A percentile compares a stretch with the other conserved stretches of the same genome.
phyloP scores from a whole-genome alignment of 2,797 vertebrate genomes.

The Otus scops region DNA sequence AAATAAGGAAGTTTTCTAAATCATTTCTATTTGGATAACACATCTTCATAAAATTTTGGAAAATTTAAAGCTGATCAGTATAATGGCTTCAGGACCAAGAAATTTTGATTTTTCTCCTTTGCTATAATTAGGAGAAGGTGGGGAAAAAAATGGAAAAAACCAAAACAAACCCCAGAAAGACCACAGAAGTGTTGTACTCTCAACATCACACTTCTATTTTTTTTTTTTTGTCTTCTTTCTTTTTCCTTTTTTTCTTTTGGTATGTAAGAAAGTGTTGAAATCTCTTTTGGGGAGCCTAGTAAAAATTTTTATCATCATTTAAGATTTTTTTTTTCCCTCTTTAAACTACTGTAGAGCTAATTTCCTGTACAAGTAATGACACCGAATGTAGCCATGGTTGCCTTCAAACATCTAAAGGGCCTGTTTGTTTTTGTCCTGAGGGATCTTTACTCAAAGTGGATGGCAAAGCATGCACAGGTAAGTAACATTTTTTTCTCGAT shows the following conservation, averaged over 20 bases:
- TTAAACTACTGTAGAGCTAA: constrained; percentile 75
- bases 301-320: not conserved
- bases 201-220: not conserved
- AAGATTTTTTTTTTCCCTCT: not conserved
- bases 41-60: not conserved
- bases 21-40: not conserved
- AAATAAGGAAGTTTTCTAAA: not conserved
- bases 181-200: not conserved
- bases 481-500: not conserved
- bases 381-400: constrained; percentile 84
- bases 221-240: too few species aligned
- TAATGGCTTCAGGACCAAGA: not conserved
- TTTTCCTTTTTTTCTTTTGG: not conserved
- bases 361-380: constrained; percentile 76
- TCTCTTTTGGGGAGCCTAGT: not conserved
- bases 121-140: not conserved
- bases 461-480: constrained; percentile 87
- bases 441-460: constrained; percentile 83
- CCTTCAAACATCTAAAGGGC: constrained; percentile 78
- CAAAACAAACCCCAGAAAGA: not conserved
- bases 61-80: not conserved
- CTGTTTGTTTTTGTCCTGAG: constrained; percentile 86
- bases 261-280: not conserved
- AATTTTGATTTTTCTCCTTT: not conserved
- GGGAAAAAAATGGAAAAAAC: not conserved